Evolutionary conservation across 2,113 vertebrate genomes (phyloP).

Genomic region (Patagioenas fasciata): DNA sequence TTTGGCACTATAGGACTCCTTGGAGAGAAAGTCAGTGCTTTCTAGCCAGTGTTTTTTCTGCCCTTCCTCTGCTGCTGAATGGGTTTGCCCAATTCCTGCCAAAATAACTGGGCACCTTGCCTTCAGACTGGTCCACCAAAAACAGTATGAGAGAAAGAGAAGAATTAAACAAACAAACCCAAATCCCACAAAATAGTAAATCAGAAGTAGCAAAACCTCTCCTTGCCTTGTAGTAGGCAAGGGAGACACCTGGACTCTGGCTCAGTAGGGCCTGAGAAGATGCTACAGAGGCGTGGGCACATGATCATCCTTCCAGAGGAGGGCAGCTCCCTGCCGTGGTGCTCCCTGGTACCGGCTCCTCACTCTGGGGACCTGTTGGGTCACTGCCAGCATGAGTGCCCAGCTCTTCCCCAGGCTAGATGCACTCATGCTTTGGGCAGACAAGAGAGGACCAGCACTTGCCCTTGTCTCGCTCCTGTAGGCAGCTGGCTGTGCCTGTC

Average conservation of each 20-base stretch:
- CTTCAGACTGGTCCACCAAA: background rate
- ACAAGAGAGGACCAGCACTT: rapidly evolving
- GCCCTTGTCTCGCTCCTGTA: background rate
- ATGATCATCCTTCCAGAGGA: background rate
- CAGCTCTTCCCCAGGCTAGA: background rate
- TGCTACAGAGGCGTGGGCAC: background rate
- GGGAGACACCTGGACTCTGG: background rate
- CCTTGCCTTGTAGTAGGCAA: background rate
- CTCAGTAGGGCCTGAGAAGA: background rate
- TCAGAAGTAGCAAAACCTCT: background rate
- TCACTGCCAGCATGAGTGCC: rapidly evolving
- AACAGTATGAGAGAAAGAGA: background rate
- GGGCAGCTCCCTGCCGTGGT: background rate
- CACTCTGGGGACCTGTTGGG: background rate
- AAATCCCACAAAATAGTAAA: background rate
- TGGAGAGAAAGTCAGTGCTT: background rate
- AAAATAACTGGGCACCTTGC: background rate
- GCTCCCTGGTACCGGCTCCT: background rate
- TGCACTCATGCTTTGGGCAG: background rate
- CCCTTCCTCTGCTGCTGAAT: background rate
- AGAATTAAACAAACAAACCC: background rate
- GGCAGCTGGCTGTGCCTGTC: background rate
- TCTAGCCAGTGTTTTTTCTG: background rate
- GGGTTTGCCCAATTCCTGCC: background rate
- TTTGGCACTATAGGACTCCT: background rate